A percentile compares a stretch with the other conserved stretches of the same genome.
These are phyloP conservation scores for Cyrtonyx montezumae DNA, from an alignment of 2,113 vertebrate genomes.

Conservation along the genomic window DNA sequence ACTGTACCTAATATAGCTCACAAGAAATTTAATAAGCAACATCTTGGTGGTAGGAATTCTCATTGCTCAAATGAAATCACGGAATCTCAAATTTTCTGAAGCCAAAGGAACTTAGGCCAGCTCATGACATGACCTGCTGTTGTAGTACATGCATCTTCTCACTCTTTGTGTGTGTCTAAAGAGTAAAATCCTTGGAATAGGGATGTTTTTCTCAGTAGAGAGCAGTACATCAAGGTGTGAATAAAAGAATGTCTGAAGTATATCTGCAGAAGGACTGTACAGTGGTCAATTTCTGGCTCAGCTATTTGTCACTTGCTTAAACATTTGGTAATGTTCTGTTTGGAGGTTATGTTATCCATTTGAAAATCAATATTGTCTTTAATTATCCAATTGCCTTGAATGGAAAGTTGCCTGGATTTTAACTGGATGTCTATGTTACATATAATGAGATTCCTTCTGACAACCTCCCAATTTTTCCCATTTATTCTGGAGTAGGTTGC, in stretches of 20 bases:
- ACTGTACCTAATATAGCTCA: rapidly evolving
- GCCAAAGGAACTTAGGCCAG: neutral
- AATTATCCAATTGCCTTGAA: neutral
- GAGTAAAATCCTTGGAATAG: neutral
- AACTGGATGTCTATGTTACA: neutral
- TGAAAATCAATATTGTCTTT: neutral
- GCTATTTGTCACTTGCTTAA: neutral
- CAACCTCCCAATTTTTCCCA: neutral
- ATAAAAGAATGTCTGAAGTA: neutral
- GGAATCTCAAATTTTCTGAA: neutral
- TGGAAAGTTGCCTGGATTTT: slow-evolving; percentile 8
- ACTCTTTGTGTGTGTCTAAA: neutral
- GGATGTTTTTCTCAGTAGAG: neutral
- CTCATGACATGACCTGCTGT: neutral
- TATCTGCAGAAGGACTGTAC: neutral
- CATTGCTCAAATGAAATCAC: neutral
- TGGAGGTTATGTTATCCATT: neutral
- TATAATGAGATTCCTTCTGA: neutral
- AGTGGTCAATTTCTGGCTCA: neutral
- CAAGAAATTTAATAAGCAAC: neutral
- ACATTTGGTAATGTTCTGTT: neutral
- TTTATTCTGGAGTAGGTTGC: neutral
- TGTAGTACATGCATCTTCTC: neutral
- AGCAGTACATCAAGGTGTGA: neutral
- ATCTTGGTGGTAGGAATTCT: neutral